Conservation (phyloP, 2,888 invertebrate genomes). For the Trilocha varians region DNA sequence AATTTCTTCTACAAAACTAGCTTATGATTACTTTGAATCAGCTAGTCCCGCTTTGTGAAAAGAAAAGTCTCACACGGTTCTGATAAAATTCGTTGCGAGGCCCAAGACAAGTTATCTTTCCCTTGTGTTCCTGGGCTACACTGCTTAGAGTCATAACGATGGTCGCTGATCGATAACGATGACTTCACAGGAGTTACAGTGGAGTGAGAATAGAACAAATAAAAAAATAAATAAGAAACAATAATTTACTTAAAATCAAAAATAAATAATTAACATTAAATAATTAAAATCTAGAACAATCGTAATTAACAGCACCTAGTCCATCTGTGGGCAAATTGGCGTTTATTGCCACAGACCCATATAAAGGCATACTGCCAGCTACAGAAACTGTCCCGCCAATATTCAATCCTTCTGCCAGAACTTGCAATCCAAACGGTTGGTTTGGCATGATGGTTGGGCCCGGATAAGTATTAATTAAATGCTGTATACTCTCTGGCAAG, state of each 20-base stretch:
- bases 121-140: too few relatives aligned
- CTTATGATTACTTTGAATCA: too few relatives aligned
- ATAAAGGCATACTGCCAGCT: constrained; percentile 41
- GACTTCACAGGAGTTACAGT: too few relatives aligned
- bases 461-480: not conserved
- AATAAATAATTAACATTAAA: not conserved
- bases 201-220: too few relatives aligned
- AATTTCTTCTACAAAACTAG: too few relatives aligned
- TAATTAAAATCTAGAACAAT: constrained; percentile 11
- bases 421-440: constrained; percentile 28
- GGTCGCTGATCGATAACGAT: too few relatives aligned
- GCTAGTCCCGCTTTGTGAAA: too few relatives aligned
- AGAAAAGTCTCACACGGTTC: too few relatives aligned
- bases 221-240: too few relatives aligned
- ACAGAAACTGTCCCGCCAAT: constrained; percentile 41
- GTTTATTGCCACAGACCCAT: constrained; percentile 34
- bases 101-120: too few relatives aligned
- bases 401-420: constrained; percentile 39
- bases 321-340: constrained; percentile 42
- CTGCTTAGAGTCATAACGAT: too few relatives aligned
- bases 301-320: constrained; percentile 31
- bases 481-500: not conserved
- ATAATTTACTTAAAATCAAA: not conserved
- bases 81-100: too few relatives aligned
- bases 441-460: not conserved